Percentiles rank a stretch among this genome's conserved stretches.
These are phyloP conservation scores for Eulithis testata DNA, from an alignment of 2,888 invertebrate species.

Conservation along the genomic window DNA sequence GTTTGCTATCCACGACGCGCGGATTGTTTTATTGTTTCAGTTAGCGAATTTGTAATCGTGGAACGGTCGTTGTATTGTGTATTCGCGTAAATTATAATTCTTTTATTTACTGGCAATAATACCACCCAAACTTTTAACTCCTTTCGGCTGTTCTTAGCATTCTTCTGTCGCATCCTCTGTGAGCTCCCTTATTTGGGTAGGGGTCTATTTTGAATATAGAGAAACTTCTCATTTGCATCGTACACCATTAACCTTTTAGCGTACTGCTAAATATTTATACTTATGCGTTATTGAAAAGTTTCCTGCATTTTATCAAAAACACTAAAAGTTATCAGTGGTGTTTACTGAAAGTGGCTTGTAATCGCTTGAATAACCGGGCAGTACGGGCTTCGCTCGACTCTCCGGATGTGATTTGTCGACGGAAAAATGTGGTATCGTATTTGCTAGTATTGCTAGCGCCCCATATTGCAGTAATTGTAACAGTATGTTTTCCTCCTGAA, in stretches of 20 bases:
- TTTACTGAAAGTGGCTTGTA: slow-evolving; percentile 62
- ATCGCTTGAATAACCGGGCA: slow-evolving; percentile 72
- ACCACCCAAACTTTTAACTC: slow-evolving; percentile 1
- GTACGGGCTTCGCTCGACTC: slow-evolving; percentile 62
- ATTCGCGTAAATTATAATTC: slow-evolving; percentile 31
- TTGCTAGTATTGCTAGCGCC: slow-evolving; percentile 63
- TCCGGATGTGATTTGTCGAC: slow-evolving; percentile 84
- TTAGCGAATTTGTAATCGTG: slow-evolving; percentile 69
- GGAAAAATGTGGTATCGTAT: slow-evolving; percentile 79
- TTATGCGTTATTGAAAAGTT: slow-evolving; percentile 1
- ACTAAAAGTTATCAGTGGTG: slow-evolving; percentile 66
- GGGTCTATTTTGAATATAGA: slow-evolving; percentile 42
- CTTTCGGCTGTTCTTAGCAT: slow-evolving; percentile 6
- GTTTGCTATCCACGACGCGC: slow-evolving; percentile 67
- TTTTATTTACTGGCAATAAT: slow-evolving; percentile 10
- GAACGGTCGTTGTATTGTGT: slow-evolving; percentile 67
- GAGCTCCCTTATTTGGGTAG: slow-evolving; percentile 11
- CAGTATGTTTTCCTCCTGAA: slow-evolving; percentile 77
- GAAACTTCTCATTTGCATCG: slow-evolving; percentile 33
- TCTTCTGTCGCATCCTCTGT: slow-evolving; percentile 4
- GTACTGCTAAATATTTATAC: slow-evolving; percentile 5
- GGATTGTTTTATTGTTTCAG: slow-evolving; percentile 73
- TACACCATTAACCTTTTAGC: slow-evolving; percentile 20
- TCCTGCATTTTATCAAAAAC: slow-evolving; percentile 37
- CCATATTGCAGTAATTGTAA: slow-evolving; percentile 66